Evolutionary conservation across 2,797 vertebrate genomes (phyloP).

Genomic region (Lates japonicus): DNA sequence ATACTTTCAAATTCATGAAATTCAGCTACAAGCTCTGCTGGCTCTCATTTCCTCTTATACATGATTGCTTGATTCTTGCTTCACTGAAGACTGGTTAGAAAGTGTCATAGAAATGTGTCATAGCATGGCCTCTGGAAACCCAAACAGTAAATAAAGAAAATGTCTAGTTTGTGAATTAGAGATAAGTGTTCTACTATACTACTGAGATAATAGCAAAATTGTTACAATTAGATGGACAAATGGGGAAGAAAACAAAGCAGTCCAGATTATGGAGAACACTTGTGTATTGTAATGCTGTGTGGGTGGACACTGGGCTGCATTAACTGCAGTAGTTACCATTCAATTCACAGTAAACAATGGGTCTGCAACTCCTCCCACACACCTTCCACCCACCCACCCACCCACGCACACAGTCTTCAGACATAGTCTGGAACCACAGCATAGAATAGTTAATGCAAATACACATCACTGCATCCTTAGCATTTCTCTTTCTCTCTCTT

Average conservation of each 20-base stretch:
- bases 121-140: neutral
- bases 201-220: conserved; percentile 49
- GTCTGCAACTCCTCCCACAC: conserved; percentile 21
- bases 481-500: neutral
- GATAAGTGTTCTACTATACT: conserved; percentile 24
- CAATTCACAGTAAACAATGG: conserved; percentile 65
- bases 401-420: conserved; percentile 1
- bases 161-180: conserved; percentile 9
- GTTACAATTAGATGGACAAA: conserved; percentile 37
- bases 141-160: conserved; percentile 5
- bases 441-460: neutral
- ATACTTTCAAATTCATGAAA: neutral
- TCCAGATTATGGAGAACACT: conserved; percentile 57
- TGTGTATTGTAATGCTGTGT: conserved; percentile 67
- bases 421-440: conserved; percentile 1
- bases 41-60: neutral
- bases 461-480: neutral
- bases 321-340: conserved; percentile 62
- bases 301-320: conserved; percentile 60
- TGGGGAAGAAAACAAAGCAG: conserved; percentile 47
- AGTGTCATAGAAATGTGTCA: neutral
- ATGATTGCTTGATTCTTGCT: neutral
- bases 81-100: neutral
- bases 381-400: neutral
- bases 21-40: neutral